Percentiles rank a stretch among this genome's conserved stretches.
Conservation (phyloP, 2,113 vertebrate species). For the Pomatorhinus ruficollis region DNA sequence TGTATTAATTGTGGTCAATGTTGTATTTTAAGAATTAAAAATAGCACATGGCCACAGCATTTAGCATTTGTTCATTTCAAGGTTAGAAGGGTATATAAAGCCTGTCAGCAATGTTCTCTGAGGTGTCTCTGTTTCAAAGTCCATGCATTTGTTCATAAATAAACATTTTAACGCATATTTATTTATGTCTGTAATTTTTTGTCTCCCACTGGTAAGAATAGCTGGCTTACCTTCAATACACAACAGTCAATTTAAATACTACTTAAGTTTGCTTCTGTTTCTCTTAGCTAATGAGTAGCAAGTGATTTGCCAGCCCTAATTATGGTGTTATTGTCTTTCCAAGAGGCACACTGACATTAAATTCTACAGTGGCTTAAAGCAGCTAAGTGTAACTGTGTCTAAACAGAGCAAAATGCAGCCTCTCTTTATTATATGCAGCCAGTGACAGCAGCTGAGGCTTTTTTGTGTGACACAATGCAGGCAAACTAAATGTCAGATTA, state of each 20-base stretch:
- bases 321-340: conserved; percentile 11
- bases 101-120: not conserved
- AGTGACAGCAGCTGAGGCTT: not conserved
- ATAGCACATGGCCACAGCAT: too few relatives aligned
- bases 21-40: not conserved
- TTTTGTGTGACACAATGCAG: not conserved
- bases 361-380: not conserved
- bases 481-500: not conserved
- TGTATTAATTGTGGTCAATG: not conserved
- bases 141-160: not conserved
- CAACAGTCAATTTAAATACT: not conserved
- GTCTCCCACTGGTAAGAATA: not conserved
- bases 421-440: not conserved
- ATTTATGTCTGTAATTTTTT: not conserved
- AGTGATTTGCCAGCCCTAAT: conserved; percentile 20
- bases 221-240: conserved; percentile 32
- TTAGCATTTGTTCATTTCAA: not conserved
- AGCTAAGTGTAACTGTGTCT: not conserved
- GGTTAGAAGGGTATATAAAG: not conserved
- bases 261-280: conserved; percentile 11
- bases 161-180: not conserved
- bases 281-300: conserved; percentile 1
- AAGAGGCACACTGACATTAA: not conserved
- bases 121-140: not conserved
- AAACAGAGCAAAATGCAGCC: not conserved